Evolutionary conservation across 2,113 vertebrate species (phyloP), one percentile per base, ranked within the genome.

Genomic region (Nesogale talazaci): DNA sequence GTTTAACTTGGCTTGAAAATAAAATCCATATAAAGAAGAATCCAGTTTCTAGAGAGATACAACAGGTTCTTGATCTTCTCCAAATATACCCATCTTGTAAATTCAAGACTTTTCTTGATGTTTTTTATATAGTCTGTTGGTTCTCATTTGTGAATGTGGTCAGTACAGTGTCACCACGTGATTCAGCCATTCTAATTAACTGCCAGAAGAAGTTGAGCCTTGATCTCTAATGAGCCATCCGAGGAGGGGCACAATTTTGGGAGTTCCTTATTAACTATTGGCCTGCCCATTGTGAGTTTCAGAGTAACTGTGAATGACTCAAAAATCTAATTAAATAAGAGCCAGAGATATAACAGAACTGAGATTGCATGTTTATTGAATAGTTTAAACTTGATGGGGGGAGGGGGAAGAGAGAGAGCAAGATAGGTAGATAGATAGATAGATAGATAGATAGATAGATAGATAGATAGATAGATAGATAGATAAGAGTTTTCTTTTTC

Each of bases 301-400:
- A 67, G 65, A 92, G 83, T 29, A 79, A 56, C 56, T 34, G 56
- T 65, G 17, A 78, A 46, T 72, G 77, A 31, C 19, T 92, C 59
- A 74, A 17, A 75, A 67, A 87, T 63, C 86, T 42, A 91, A n/a
- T 22, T 91, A 65, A 91, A n/a, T 16, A 70, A 23, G 27, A 63
- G 77, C n/a, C 61, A 81, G 42, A 42, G 3, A 36, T 27, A 17
- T 85, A 46, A 2, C 36, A 23, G 7, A 67, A 36, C 36, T 76
- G 65, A 85, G 56, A 75, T 46, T 40, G 27, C 10, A n/a, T 34
- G 19, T 84, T 22, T 52, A 70, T 29, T 57, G 8, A 81, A 52
- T 25, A 61, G 34, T 77, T 25, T 52, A 76, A 74, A 89, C 31
- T 52, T 82, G 36, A 46, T 11, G 57, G 6, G 29, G 9, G 84